Base-by-base conservation (phyloP, 2,113 vertebrate genomes). In the Tyrannus savana region DNA sequence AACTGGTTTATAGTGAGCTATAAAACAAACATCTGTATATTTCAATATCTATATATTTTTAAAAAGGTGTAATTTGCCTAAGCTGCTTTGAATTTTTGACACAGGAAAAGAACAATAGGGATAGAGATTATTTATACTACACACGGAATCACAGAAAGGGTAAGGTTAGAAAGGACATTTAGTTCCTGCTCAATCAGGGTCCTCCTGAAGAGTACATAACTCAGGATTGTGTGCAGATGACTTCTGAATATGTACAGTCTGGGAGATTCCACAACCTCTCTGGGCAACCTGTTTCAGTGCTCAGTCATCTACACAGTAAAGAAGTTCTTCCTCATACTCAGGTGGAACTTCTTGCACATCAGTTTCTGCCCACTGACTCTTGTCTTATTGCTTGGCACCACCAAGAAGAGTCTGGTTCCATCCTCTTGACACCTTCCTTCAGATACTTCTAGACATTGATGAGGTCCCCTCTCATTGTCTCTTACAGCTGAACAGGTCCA, bases 271-370 rank as follows among this genome's bases (percentile, higher is more conserved):
- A 59, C 3, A 82, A 3, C 6, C 16, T 60, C 46, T 35, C 46
- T 60, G 62, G 4, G 2, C 15, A n/a, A 4, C 3, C 23, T 63
- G 21, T 22, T 49, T 8, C 35, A 56, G 11, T 21, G 19, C 10
- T 6, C 8, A 13, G 53, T 60, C 33, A 74, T 28, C 11, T 7
- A 19, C 23, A 30, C 0, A 24, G 6, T 0, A 46, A 60, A 3
- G 19, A 75, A 75, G 11, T 19, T 4, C 6, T 75, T 47, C 24
- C 7, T 47, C 30, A 11, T 18, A 14, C 1, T 82, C 16, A 75
- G 53, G 8, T 7, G 24, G 19, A 75, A 2, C 4, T 41, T 35
- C 8, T 30, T 35, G 24, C 14, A 13, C 39, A 5, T 53, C 69
- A 17, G 7, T 25, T 60, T 60, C 4, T 68, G 18, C 19, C 33